Conservation (phyloP, 1,140 invertebrate genomes). For the Agrilus planipennis region DNA sequence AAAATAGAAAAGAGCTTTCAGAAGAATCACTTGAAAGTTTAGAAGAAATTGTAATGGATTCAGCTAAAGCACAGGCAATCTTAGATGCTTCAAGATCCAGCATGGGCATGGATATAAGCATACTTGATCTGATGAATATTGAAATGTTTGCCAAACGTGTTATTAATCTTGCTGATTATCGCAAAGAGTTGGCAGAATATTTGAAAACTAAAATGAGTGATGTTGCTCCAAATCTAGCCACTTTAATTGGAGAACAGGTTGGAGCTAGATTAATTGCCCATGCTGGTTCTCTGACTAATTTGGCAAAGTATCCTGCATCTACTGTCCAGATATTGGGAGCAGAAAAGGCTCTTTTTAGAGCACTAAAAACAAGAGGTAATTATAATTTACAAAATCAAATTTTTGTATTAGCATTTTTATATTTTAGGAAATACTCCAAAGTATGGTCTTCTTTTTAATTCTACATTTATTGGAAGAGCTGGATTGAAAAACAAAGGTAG, state of each 20-base stretch:
- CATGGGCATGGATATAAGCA: conserved; percentile 99
- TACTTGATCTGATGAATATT: conserved; percentile 91
- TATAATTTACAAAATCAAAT: no score
- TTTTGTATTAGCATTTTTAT: no score
- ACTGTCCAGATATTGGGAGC: conserved; percentile 98
- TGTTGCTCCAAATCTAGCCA: conserved; percentile 92
- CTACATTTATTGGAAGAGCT: conserved; percentile 92
- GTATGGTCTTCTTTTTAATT: conserved; percentile 96
- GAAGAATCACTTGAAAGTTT: conserved; percentile 69
- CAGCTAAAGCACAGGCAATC: conserved; percentile 82
- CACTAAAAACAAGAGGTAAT: conserved; percentile 77
- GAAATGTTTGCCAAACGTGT: conserved; percentile 85
- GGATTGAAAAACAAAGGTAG: conserved; percentile 89
- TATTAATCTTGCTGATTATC: conserved; percentile 78
- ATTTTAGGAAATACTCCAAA: conserved; percentile 80
- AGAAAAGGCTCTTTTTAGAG: conserved; percentile 95
- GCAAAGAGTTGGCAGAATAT: conserved; percentile 79
- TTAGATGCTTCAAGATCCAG: conserved; percentile 89
- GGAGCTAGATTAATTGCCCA: conserved; percentile 96
- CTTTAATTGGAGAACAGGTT: conserved; percentile 92
- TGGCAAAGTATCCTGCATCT: conserved; percentile 97
- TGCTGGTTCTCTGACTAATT: conserved; percentile 90
- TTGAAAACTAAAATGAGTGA: conserved; percentile 82
- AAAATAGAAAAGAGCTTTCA: conserved; percentile 78
- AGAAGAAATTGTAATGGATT: conserved; percentile 86